A percentile compares a stretch with the other conserved stretches of the same genome.
These are phyloP conservation scores for Leptogaster cylindrica DNA, from an alignment of 2,888 invertebrate species.

Conservation along the genomic window DNA sequence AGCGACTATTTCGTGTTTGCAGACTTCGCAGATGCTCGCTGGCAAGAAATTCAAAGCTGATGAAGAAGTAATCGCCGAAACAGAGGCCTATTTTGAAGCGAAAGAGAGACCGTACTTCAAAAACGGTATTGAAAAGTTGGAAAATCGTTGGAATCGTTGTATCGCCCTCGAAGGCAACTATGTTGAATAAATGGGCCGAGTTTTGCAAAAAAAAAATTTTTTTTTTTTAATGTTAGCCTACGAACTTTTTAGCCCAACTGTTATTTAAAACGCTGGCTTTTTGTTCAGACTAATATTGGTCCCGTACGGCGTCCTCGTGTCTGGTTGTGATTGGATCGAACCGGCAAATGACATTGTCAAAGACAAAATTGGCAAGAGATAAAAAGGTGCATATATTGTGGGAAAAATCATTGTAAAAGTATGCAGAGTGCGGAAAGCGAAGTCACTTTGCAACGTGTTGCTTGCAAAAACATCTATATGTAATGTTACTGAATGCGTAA, in stretches of 20 bases:
- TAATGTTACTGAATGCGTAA: too few species aligned
- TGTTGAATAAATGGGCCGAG: neutral
- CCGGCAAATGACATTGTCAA: too few species aligned
- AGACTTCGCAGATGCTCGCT: neutral
- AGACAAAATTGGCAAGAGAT: too few species aligned
- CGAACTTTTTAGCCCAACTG: slow-evolving; percentile 2
- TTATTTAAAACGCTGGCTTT: too few species aligned
- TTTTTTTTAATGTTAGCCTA: neutral
- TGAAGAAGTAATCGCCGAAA: slow-evolving; percentile 6
- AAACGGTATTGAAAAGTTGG: slow-evolving; percentile 6
- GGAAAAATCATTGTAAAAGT: too few species aligned
- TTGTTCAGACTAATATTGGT: too few species aligned
- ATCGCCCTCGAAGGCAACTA: slow-evolving; percentile 9
- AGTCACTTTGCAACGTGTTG: too few species aligned
- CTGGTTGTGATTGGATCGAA: too few species aligned
- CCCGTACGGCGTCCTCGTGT: too few species aligned
- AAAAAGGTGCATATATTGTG: too few species aligned
- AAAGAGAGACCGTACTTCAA: neutral
- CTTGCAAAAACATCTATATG: too few species aligned
- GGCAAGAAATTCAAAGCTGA: neutral
- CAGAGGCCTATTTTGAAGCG: neutral
- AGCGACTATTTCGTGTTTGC: neutral
- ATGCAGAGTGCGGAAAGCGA: too few species aligned
- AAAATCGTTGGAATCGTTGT: slow-evolving; percentile 3
- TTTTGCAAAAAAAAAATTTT: slow-evolving; percentile 4